Percentiles rank a stretch among this genome's conserved stretches.
Evolutionary conservation across 2,113 vertebrate genomes (phyloP).

Genomic region (Vicugna pacos): DNA sequence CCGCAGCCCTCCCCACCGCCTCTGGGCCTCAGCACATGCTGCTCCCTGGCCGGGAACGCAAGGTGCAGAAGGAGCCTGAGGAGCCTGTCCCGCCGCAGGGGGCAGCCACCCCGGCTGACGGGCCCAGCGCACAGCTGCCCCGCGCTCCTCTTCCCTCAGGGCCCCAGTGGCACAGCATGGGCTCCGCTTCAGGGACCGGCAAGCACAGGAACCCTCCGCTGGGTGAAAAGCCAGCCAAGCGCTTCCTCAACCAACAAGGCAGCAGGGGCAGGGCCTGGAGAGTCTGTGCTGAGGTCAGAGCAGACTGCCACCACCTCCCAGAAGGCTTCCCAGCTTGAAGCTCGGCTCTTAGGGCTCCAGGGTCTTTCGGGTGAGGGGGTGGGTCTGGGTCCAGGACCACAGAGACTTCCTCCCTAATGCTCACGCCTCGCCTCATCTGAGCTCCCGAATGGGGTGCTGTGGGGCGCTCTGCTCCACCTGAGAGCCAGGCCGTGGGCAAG

Average conservation of each 20-base stretch:
- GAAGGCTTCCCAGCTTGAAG: background rate
- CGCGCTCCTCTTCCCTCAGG: background rate
- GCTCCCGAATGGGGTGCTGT: background rate
- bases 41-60: rapidly evolving
- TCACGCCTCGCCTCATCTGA: too few relatives aligned
- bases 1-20: too few relatives aligned
- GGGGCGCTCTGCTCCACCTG: background rate
- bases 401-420: background rate
- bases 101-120: background rate
- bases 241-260: background rate
- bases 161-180: rapidly evolving
- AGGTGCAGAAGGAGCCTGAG: background rate
- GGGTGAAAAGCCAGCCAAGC: background rate
- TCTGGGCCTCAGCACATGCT: rapidly evolving
- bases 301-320: background rate
- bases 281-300: background rate
- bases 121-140: rapidly evolving
- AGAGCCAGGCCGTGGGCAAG: background rate
- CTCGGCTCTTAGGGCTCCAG: background rate
- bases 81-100: rapidly evolving
- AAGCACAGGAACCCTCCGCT: background rate
- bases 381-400: background rate
- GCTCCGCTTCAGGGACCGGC: background rate
- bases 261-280: background rate
- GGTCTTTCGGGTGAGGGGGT: background rate